Percentiles rank a stretch among this genome's conserved stretches.
Evolutionary conservation across 2,113 vertebrate species (phyloP).

Genomic region (Pelvicachromis taeniatus): DNA sequence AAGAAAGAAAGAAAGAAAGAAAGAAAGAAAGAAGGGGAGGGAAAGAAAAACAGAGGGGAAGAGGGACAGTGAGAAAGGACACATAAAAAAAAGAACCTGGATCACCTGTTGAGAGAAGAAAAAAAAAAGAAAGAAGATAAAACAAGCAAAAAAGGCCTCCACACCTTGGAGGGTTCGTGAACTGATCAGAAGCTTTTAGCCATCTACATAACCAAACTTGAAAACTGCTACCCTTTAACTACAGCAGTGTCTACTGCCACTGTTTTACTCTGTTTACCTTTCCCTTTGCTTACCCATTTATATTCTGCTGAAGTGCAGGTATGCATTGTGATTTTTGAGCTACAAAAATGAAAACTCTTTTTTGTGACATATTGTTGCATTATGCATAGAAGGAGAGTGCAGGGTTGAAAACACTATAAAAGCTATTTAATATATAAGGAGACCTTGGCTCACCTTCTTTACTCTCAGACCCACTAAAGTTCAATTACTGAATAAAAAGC

Average conservation of each 20-base stretch:
- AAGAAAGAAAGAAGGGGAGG: too few relatives aligned
- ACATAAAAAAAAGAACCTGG: too few relatives aligned
- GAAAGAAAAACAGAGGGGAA: too few relatives aligned
- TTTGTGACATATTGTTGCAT: background rate
- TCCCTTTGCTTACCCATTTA: background rate
- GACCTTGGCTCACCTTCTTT: background rate
- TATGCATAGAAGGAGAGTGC: background rate
- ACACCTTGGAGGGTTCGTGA: background rate
- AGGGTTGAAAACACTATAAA: background rate
- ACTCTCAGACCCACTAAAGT: background rate
- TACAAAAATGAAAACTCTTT: background rate
- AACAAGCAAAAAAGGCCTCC: too few relatives aligned
- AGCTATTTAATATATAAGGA: background rate
- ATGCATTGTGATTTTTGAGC: background rate
- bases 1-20: too few relatives aligned
- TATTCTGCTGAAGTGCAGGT: background rate
- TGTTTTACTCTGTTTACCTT: background rate
- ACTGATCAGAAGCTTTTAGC: background rate
- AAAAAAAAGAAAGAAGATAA: too few relatives aligned
- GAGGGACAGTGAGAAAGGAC: too few relatives aligned
- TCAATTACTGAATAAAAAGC: background rate
- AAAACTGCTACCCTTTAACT: background rate
- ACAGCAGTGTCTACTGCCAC: background rate
- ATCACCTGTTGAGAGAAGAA: too few relatives aligned
- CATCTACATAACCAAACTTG: background rate